Percentiles rank a stretch among this genome's conserved stretches.
Evolutionary conservation across 1,140 invertebrate species (phyloP).

Genomic region (Aphis gossypii): DNA sequence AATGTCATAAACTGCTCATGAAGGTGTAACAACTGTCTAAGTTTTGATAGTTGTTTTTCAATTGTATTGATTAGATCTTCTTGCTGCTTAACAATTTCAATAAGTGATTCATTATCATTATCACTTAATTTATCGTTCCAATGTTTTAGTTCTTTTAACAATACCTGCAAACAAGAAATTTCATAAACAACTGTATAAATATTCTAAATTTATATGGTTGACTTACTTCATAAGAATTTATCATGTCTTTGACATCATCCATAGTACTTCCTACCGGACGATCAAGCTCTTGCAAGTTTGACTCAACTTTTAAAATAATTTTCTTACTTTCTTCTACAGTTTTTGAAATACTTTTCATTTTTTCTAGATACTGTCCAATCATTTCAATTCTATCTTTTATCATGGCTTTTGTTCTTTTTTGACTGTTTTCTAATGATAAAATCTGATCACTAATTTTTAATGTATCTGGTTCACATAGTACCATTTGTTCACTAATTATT

Average conservation of each 20-base stretch:
- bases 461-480: constrained; percentile 85
- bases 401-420: constrained; percentile 74
- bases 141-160: constrained; percentile 79
- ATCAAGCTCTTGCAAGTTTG: constrained; percentile 81
- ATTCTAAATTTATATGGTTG: not conserved
- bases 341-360: constrained; percentile 79
- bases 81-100: constrained; percentile 79
- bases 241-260: constrained; percentile 82
- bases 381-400: constrained; percentile 78
- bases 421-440: constrained; percentile 78
- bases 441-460: constrained; percentile 80
- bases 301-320: constrained; percentile 81
- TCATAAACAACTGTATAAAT: constrained; percentile 23
- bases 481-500: constrained; percentile 81
- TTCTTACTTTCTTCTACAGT: constrained; percentile 80
- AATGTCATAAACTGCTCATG: constrained; percentile 87
- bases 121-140: constrained; percentile 82
- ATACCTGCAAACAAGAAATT: constrained; percentile 64
- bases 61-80: constrained; percentile 82
- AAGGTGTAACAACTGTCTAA: constrained; percentile 78
- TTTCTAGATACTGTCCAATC: constrained; percentile 77
- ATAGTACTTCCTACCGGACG: constrained; percentile 84
- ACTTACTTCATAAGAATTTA: constrained; percentile 75
- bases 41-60: constrained; percentile 80
- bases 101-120: constrained; percentile 76